Conservation (phyloP, 2,113 vertebrate genomes). For the Perca fluviatilis region DNA sequence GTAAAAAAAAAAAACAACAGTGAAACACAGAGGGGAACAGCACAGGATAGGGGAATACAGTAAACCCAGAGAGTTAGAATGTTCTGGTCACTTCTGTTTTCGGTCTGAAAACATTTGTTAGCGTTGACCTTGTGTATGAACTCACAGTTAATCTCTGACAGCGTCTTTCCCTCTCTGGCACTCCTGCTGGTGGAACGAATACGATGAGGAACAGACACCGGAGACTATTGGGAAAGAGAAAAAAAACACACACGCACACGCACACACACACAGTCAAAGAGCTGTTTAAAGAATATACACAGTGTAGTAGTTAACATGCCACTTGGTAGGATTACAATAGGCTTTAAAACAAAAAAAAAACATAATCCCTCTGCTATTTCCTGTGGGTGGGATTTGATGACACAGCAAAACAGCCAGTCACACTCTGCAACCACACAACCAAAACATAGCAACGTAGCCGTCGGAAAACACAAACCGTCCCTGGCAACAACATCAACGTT, state of each 20-base stretch:
- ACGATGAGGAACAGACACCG: conserved; percentile 93
- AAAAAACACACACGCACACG: not conserved
- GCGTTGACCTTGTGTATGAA: not conserved
- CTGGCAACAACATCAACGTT: not conserved
- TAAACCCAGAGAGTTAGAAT: not conserved
- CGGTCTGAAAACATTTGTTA: not conserved
- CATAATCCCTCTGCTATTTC: conserved; percentile 57
- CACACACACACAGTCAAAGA: conserved; percentile 36
- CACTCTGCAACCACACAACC: conserved; percentile 49
- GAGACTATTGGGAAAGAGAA: conserved; percentile 86
- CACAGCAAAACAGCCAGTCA: conserved; percentile 62
- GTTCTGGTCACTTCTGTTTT: not conserved
- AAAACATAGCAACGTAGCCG: conserved; percentile 60
- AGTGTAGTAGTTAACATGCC: not conserved
- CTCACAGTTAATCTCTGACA: conserved; percentile 99
- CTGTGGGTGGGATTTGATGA: conserved; percentile 58
- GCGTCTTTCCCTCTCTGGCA: conserved; percentile 95
- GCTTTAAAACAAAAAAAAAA: conserved; percentile 4
- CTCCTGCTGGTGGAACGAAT: conserved; percentile 97
- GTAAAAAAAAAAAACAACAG: not conserved
- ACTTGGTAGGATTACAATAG: conserved; percentile 34
- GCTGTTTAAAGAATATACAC: conserved; percentile 29
- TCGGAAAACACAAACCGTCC: conserved; percentile 37
- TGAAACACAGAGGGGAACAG: not conserved
- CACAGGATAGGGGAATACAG: not conserved